Evolutionary conservation across 1,140 invertebrate genomes (phyloP).

Genomic region (Piezodorus guildinii): DNA sequence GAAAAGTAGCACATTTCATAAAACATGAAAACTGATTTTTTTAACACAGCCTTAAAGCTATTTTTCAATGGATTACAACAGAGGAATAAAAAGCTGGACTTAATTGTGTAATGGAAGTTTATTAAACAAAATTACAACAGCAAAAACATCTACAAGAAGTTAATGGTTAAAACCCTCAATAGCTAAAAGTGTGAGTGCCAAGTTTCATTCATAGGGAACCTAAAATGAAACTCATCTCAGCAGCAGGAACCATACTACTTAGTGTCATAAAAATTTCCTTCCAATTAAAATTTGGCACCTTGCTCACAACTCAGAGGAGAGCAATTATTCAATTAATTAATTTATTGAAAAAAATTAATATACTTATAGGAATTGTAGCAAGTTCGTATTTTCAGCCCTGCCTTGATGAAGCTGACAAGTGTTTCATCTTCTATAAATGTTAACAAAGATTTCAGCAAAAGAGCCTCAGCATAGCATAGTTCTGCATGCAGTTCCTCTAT

Average conservation of each 20-base stretch:
- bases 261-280: not conserved
- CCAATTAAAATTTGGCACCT: not conserved
- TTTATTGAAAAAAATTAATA: slow-evolving; percentile 30
- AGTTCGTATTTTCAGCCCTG: slow-evolving; percentile 81
- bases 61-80: too few species aligned
- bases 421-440: slow-evolving; percentile 93
- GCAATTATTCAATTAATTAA: not conserved
- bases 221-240: too few species aligned
- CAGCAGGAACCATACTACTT: not conserved
- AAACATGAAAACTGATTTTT: too few species aligned
- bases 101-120: too few species aligned
- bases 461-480: slow-evolving; percentile 82
- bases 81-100: too few species aligned
- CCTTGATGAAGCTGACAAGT: slow-evolving; percentile 83
- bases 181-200: too few species aligned
- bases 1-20: too few species aligned
- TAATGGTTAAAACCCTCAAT: too few species aligned
- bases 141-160: too few species aligned
- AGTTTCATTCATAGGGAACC: too few species aligned
- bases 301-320: slow-evolving; percentile 14
- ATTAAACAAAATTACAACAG: too few species aligned
- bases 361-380: slow-evolving; percentile 91
- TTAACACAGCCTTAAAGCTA: too few species aligned
- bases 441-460: slow-evolving; percentile 76
- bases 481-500: slow-evolving; percentile 87